A percentile compares a stretch with the other conserved stretches of the same genome.
phyloP scores from a whole-genome alignment of 2,888 invertebrate species.

The Junonia oenone region DNA sequence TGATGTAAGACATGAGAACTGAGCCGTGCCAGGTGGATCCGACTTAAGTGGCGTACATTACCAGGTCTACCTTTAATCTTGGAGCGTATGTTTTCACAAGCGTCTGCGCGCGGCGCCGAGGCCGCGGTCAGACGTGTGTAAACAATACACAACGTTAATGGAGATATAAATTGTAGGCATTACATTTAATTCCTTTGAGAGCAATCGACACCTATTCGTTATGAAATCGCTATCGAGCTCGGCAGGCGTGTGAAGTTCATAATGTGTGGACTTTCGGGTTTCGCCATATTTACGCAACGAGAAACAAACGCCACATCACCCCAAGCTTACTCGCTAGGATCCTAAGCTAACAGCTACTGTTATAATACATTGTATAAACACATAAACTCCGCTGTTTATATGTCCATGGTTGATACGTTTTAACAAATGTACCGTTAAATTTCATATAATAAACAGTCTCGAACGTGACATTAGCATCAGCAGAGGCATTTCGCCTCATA shows the following conservation, averaged over 20 bases:
- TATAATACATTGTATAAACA: constrained; percentile 32
- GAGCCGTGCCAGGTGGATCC: constrained; percentile 37
- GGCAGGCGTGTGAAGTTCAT: constrained; percentile 42
- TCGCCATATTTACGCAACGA: constrained; percentile 38
- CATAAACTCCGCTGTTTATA: constrained; percentile 34
- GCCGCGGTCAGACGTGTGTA: constrained; percentile 63
- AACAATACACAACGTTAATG: constrained; percentile 75
- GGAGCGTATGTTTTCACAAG: constrained; percentile 69
- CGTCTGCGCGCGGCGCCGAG: constrained; percentile 60
- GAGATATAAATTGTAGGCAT: constrained; percentile 74
- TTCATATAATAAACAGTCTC: constrained; percentile 51
- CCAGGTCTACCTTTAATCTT: constrained; percentile 72
- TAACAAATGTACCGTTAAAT: constrained; percentile 42
- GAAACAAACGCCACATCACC: constrained; percentile 43
- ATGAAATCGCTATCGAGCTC: constrained; percentile 56
- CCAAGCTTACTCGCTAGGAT: constrained; percentile 34
- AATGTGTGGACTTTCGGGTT: constrained; percentile 37
- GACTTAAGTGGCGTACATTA: constrained; percentile 42
- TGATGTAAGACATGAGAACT: constrained; percentile 20
- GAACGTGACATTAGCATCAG: constrained; percentile 48
- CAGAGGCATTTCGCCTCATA: constrained; percentile 40
- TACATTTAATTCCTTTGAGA: constrained; percentile 70
- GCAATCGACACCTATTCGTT: constrained; percentile 57
- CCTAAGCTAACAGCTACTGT: constrained; percentile 49
- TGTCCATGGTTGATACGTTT: constrained; percentile 31